phyloP scores from a whole-genome alignment of 2,888 invertebrate genomes.

The Eledone cirrhosa region DNA sequence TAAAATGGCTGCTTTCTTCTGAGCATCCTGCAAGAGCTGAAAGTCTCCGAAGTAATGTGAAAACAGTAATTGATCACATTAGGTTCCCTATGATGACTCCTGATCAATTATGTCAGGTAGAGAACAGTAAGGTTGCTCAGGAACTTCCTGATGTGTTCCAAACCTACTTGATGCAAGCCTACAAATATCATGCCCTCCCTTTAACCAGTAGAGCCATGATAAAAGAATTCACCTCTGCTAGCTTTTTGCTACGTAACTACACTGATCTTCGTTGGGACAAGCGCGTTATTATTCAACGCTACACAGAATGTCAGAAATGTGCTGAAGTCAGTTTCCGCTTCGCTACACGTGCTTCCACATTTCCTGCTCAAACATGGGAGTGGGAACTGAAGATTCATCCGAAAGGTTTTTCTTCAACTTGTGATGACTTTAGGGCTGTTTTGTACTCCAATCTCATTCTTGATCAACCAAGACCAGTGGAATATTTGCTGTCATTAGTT shows the following conservation, averaged over 20 bases:
- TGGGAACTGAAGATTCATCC: constrained; percentile 67
- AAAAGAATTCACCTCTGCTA: constrained; percentile 59
- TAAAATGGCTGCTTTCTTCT: constrained; percentile 61
- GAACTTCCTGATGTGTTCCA: constrained; percentile 66
- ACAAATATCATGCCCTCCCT: constrained; percentile 67
- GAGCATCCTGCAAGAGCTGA: constrained; percentile 58
- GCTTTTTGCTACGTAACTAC: constrained; percentile 66
- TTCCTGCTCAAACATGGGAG: constrained; percentile 67
- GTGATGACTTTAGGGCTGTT: constrained; percentile 60
- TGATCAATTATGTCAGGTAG: constrained; percentile 83
- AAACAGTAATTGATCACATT: constrained; percentile 81
- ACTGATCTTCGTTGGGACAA: constrained; percentile 68
- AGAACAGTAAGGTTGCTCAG: constrained; percentile 81
- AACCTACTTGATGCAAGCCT: constrained; percentile 64
- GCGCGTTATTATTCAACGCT: constrained; percentile 61
- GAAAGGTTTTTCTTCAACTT: constrained; percentile 57
- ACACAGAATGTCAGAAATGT: constrained; percentile 51
- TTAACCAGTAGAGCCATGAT: constrained; percentile 59
- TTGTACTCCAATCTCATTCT: constrained; percentile 63
- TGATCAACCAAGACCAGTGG: constrained; percentile 64
- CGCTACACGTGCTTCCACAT: constrained; percentile 65
- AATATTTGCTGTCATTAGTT: constrained; percentile 63
- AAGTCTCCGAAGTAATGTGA: constrained; percentile 73
- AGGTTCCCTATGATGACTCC: constrained; percentile 97
- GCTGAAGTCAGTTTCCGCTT: constrained; percentile 63